A percentile compares a stretch with the other conserved stretches of the same genome.
phyloP scores from a whole-genome alignment of 2,888 invertebrate genomes.

The Litoditis marina region DNA sequence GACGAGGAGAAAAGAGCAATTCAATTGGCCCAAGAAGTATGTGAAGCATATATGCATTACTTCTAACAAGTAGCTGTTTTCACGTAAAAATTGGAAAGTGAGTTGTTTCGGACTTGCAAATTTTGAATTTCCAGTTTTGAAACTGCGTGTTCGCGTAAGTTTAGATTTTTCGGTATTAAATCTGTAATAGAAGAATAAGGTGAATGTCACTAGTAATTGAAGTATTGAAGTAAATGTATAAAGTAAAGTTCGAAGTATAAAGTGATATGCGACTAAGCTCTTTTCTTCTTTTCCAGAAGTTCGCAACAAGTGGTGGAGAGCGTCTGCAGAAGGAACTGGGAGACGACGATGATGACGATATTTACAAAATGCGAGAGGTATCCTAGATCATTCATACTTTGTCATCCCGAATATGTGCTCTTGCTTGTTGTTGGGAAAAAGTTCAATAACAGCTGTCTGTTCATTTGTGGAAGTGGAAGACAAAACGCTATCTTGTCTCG shows the following conservation, averaged over 20 bases:
- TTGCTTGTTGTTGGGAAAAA: too few relatives aligned
- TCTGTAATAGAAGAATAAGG: too few relatives aligned
- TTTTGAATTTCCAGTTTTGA: too few relatives aligned
- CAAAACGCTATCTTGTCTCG: neutral
- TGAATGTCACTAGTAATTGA: constrained; percentile 2
- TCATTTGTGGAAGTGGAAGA: neutral
- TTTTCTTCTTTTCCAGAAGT: constrained; percentile 32
- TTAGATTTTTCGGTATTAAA: too few relatives aligned
- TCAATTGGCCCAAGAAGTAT: constrained; percentile 46
- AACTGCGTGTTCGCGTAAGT: too few relatives aligned
- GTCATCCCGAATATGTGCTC: too few relatives aligned
- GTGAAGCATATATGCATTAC: too few relatives aligned
- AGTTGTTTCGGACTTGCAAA: too few relatives aligned
- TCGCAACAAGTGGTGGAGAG: constrained; percentile 43
- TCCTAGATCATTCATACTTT: too few relatives aligned
- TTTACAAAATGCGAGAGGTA: constrained; percentile 51
- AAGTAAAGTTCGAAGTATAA: neutral
- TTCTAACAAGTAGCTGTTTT: too few relatives aligned
- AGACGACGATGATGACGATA: constrained; percentile 48
- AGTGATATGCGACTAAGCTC: too few relatives aligned
- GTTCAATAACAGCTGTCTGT: neutral
- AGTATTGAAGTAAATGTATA: neutral
- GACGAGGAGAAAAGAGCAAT: constrained; percentile 60
- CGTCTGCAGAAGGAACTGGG: constrained; percentile 21
- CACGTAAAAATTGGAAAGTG: too few relatives aligned